Evolutionary conservation across 2,888 invertebrate species (phyloP).

Genomic region (Andrena marginata): DNA sequence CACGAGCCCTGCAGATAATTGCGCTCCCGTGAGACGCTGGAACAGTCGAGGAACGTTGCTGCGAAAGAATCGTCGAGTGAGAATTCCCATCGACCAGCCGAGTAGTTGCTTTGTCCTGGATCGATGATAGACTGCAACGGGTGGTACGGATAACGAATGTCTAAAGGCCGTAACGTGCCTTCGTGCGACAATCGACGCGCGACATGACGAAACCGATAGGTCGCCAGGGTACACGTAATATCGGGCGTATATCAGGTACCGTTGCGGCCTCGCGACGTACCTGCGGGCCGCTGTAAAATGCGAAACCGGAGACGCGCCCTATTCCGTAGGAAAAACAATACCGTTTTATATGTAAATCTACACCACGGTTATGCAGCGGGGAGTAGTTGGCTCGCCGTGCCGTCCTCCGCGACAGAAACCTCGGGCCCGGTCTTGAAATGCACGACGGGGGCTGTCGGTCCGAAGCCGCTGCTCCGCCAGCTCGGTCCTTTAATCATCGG

Average conservation of each 20-base stretch:
- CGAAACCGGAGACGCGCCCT: conserved; percentile 62
- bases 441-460: conserved; percentile 18
- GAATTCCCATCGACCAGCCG: background rate
- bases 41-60: background rate
- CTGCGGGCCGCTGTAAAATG: conserved; percentile 53
- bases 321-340: conserved; percentile 68
- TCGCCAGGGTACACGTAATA: conserved; percentile 48
- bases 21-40: background rate
- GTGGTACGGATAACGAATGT: too few species aligned
- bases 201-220: conserved; percentile 52
- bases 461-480: background rate
- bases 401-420: conserved; percentile 36
- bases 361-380: conserved; percentile 28
- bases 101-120: background rate
- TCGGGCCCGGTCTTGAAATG: background rate
- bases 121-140: too few species aligned
- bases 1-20: conserved; percentile 9
- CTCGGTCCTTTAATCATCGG: too few species aligned
- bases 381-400: background rate
- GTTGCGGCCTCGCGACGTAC: conserved; percentile 64
- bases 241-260: conserved; percentile 62
- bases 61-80: too few species aligned
- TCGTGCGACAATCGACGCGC: conserved; percentile 45
- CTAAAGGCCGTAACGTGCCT: conserved; percentile 18
- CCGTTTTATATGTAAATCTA: conserved; percentile 71